Evolutionary conservation across 2,113 vertebrate species (phyloP).

Genomic region (Brachyhypopomus gauderio): DNA sequence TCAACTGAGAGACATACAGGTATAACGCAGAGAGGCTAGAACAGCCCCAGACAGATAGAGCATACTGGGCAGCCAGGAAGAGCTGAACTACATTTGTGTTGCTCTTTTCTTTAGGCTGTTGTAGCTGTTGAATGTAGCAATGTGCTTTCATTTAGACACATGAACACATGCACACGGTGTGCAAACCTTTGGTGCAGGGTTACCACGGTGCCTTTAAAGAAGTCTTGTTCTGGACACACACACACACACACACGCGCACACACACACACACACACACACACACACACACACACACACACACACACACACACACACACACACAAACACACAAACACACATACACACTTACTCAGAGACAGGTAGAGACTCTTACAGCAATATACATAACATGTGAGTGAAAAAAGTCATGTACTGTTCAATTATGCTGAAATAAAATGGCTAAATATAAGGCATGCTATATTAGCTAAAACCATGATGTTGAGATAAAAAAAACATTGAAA

Average conservation of each 20-base stretch:
- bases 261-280: background rate
- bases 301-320: slow-evolving; percentile 17
- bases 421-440: too few relatives aligned
- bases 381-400: background rate
- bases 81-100: slow-evolving; percentile 10
- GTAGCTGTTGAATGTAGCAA: slow-evolving; percentile 15
- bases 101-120: slow-evolving; percentile 24
- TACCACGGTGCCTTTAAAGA: background rate
- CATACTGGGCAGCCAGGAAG: background rate
- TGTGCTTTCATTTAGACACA: background rate
- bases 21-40: background rate
- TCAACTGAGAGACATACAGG: background rate
- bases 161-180: background rate
- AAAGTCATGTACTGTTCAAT: too few relatives aligned
- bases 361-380: too few relatives aligned
- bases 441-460: too few relatives aligned
- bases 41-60: background rate
- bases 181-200: background rate
- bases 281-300: background rate
- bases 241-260: background rate
- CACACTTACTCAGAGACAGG: too few relatives aligned
- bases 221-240: slow-evolving; percentile 3
- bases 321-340: background rate
- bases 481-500: too few relatives aligned
- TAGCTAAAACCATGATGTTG: too few relatives aligned